phyloP scores from a whole-genome alignment of 1,140 invertebrate species.

The Platyura marginata region DNA sequence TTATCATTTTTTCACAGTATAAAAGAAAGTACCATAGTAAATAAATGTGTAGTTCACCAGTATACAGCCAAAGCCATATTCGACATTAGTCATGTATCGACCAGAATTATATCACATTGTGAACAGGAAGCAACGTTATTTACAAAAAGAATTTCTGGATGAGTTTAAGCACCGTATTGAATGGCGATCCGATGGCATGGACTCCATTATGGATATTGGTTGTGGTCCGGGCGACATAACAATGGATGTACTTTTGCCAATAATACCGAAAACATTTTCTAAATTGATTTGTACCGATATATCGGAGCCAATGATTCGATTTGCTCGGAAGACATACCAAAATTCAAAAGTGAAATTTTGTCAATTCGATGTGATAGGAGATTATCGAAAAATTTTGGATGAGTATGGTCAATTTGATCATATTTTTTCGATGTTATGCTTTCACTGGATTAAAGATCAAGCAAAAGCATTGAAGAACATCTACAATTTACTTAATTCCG shows the following conservation, averaged over 20 bases:
- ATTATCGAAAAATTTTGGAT: too few relatives aligned
- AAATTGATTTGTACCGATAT: neutral
- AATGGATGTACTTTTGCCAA: slow-evolving; percentile 14
- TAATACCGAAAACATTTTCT: slow-evolving; percentile 9
- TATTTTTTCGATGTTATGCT: too few relatives aligned
- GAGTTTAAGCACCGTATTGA: neutral
- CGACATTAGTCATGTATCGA: too few relatives aligned
- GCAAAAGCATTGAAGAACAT: too few relatives aligned
- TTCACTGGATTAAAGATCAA: too few relatives aligned
- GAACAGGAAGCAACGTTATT: neutral
- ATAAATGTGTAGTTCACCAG: too few relatives aligned
- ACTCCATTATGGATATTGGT: slow-evolving; percentile 22
- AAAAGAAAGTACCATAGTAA: too few relatives aligned
- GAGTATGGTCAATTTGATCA: too few relatives aligned
- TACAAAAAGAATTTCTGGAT: neutral
- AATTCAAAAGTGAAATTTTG: neutral
- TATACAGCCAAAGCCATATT: too few relatives aligned
- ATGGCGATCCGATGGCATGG: slow-evolving; percentile 1
- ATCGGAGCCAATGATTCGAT: neutral
- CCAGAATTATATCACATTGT: too few relatives aligned
- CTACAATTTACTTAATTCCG: too few relatives aligned
- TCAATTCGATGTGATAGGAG: neutral
- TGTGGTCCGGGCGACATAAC: slow-evolving; percentile 27
- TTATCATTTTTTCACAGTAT: too few relatives aligned
- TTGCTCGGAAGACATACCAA: neutral